phyloP scores from a whole-genome alignment of 2,797 vertebrate genomes.

The Chrysocyon brachyurus region DNA sequence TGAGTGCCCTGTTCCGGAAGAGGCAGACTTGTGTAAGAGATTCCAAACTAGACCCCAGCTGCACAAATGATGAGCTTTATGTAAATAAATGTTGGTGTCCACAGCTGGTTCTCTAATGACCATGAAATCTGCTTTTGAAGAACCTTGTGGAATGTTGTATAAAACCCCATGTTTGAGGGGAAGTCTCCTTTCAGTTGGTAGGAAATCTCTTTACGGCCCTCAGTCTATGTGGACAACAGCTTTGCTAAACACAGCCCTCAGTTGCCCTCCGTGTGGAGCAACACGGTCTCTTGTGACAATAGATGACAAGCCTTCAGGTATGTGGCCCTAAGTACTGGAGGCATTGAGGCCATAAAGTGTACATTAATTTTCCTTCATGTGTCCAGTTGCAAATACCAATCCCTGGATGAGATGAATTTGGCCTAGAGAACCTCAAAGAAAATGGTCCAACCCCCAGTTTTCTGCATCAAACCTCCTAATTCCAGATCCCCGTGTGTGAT shows the following conservation, averaged over 20 bases:
- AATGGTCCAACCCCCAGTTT: background rate
- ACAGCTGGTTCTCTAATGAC: background rate
- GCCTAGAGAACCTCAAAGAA: background rate
- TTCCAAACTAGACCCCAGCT: background rate
- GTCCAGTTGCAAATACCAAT: background rate
- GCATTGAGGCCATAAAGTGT: background rate
- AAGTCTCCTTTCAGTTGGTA: conserved; percentile 24
- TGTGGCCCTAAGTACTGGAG: background rate
- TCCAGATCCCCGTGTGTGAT: accelerated
- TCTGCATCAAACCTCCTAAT: background rate
- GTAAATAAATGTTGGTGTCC: background rate
- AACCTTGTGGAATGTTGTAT: background rate
- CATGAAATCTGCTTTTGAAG: background rate
- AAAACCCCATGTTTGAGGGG: conserved; percentile 16
- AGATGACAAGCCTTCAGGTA: background rate
- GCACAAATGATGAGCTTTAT: background rate
- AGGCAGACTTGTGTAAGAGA: background rate
- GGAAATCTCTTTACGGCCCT: conserved; percentile 3
- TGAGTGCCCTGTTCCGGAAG: background rate
- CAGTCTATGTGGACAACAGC: background rate
- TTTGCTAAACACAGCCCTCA: background rate
- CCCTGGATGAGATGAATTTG: background rate
- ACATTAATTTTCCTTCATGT: background rate
- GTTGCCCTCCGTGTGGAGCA: background rate
- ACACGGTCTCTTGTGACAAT: background rate